phyloP scores from a whole-genome alignment of 2,113 vertebrate genomes.

The Rhineura floridana region DNA sequence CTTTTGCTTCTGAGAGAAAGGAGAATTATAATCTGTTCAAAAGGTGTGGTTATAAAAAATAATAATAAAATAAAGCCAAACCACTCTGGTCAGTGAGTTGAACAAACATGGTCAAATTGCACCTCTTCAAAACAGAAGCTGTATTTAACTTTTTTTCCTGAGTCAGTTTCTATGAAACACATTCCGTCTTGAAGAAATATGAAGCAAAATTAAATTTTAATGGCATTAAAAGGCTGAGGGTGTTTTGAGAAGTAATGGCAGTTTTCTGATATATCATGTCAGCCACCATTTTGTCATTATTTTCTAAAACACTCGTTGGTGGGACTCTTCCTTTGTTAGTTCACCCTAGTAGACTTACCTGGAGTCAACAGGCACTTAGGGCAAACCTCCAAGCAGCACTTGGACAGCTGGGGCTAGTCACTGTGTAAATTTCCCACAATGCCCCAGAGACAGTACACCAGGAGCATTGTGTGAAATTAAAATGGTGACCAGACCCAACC shows the following conservation, averaged over 20 bases:
- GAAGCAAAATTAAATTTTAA: neutral
- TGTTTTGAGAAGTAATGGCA: neutral
- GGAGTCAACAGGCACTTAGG: neutral
- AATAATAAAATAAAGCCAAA: conserved; percentile 22
- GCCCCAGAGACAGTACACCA: too few species aligned
- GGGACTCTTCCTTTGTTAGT: neutral
- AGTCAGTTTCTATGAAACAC: conserved; percentile 35
- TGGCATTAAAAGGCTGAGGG: neutral
- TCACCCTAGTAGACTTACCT: neutral
- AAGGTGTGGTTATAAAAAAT: conserved; percentile 74
- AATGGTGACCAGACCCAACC: too few species aligned
- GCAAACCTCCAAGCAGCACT: neutral
- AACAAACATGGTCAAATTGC: too few species aligned
- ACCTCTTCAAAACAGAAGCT: too few species aligned
- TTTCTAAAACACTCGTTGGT: neutral
- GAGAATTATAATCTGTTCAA: conserved; percentile 70
- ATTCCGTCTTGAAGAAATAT: conserved; percentile 29
- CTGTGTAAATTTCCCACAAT: neutral
- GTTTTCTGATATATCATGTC: neutral
- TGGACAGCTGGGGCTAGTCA: neutral
- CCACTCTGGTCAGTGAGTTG: conserved; percentile 73
- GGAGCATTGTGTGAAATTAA: too few species aligned
- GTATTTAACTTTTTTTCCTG: conserved; percentile 63
- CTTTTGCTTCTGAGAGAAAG: conserved; percentile 77
- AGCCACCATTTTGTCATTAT: neutral